These are phyloP conservation scores for Tangara arthus DNA, from an alignment of 2,797 vertebrate species.

Conservation along the genomic window DNA sequence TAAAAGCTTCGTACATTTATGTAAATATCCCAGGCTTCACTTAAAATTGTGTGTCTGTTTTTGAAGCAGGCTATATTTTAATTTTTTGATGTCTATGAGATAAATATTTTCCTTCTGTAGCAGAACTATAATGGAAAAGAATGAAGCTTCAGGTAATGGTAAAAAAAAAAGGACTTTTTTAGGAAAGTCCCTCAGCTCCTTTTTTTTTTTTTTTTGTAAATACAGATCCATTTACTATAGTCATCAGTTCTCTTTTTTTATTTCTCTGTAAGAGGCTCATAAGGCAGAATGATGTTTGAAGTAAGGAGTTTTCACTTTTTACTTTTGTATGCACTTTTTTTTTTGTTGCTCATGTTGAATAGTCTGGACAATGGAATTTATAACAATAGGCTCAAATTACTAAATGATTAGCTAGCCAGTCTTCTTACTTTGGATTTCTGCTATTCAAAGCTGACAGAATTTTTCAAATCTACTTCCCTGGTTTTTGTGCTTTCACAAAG, in stretches of 20 bases:
- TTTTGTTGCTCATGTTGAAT: not conserved
- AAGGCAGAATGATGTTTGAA: not conserved
- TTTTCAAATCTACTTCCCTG: not conserved
- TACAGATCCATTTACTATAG: not conserved
- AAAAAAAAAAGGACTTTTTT: not conserved
- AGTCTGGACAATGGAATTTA: not conserved
- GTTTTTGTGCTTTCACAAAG: not conserved
- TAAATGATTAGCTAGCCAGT: not conserved
- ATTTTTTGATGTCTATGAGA: not conserved
- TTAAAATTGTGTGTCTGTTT: not conserved
- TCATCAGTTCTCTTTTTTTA: not conserved
- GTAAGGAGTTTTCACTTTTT: not conserved
- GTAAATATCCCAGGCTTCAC: not conserved
- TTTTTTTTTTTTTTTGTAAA: not conserved
- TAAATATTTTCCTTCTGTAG: fast-evolving
- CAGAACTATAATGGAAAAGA: not conserved
- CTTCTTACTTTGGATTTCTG: not conserved
- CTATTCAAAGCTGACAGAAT: not conserved
- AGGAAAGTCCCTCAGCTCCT: not conserved
- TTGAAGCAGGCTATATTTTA: not conserved
- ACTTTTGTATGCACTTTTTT: not conserved
- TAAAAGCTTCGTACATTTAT: not conserved
- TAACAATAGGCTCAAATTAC: not conserved
- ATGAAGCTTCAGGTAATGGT: not conserved
- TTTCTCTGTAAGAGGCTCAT: not conserved